Base-by-base conservation (phyloP, 2,113 vertebrate genomes). In the Mustelus asterias region DNA sequence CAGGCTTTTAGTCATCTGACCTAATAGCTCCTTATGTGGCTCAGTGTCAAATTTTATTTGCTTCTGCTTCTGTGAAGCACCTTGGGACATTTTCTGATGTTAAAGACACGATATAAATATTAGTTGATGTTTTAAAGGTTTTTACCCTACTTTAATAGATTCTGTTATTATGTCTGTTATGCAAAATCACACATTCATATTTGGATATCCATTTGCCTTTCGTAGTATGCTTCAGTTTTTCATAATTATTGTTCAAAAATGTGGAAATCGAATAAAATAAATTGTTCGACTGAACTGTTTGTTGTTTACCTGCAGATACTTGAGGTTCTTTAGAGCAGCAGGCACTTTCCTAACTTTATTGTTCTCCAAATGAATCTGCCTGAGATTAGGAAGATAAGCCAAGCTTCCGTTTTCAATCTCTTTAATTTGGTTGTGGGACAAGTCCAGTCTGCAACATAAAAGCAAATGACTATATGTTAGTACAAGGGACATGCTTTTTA, bases 321-420 rank as follows among this genome's bases (percentile, higher is more conserved):
- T 99, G 90, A 99, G 97, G 41, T 98, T 97, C 0, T 97, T 97
- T 96, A 99, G 97, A 96, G 98, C 98, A 8, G 98, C 97, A 69
- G 99, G 99, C 89, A 99, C 97, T 96, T 98, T 99, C 96, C 98
- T 99, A 96, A 99, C 97, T 94, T 98, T 99, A 96, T 99, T 99
- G 96, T 98, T 98, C 96, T 99, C 98, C 96, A 99, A 96, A 95
- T 99, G 98, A 96, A 99, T 98, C 97, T 99, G 98, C 78, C 98
- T 98, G 96, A 99, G 65, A n/a, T 97, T 98, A 67, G 99, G 98
- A 96, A 98, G 98, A 96, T 97, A 98, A 96, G 97, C 97, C 18
- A 99, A 97, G 96, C 98, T 99, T 96, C 99, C 99, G 0, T 99
- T 99, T 97, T 99, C 99, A 29, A 99, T 98, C 41, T 97, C 98